Base-by-base conservation (phyloP, 2,797 vertebrate species). In the Manis pentadactyla region DNA sequence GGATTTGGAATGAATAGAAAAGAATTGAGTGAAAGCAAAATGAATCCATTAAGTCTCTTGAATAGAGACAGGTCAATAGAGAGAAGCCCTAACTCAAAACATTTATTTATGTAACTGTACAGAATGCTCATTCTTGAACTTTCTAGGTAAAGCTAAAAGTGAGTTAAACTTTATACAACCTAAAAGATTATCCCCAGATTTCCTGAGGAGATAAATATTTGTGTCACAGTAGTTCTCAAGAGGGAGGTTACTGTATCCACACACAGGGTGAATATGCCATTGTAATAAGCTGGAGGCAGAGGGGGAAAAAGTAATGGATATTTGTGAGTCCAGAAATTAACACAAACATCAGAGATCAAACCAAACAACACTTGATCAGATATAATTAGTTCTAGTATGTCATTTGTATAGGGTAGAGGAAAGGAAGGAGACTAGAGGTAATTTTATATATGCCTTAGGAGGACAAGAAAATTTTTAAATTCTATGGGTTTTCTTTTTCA, bases 11-110 rank as follows among this genome's bases (percentile, higher is more conserved):
- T 93, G 90, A 95, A 77, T 18, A 95, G 69, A 55, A 87, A 37
- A 90, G 39, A 96, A 87, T 23, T 0, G 9, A 88, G 57, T 19
- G 78, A 79, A 96, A 97, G 84, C 5, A 92, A 91, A 97, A 86
- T 66, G 27, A 79, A 59, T 94, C 86, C 87, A 77, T 90, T 96
- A 63, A 90, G 57, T 64, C 27, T 90, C 27, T 89, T 92, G 57
- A 94, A 78, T 75, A 86, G 64, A 90, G 90, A 68, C 31, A 87
- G 37, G 39, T 86, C 82, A 85, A 71, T 19, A 75, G 68, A 94
- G 27, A 61, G 78, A 95, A 59, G 39, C 4, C 18, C 46, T 79
- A 68, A 79, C 6, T 91, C 19, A 78, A 90, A 94, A 64, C 25
- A 69, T 79, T 87, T 89, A 87, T 85, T 96, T 63, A 39, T 85